These are phyloP conservation scores for Scomber japonicus DNA, from an alignment of 2,113 vertebrate genomes.

Conservation along the genomic window DNA sequence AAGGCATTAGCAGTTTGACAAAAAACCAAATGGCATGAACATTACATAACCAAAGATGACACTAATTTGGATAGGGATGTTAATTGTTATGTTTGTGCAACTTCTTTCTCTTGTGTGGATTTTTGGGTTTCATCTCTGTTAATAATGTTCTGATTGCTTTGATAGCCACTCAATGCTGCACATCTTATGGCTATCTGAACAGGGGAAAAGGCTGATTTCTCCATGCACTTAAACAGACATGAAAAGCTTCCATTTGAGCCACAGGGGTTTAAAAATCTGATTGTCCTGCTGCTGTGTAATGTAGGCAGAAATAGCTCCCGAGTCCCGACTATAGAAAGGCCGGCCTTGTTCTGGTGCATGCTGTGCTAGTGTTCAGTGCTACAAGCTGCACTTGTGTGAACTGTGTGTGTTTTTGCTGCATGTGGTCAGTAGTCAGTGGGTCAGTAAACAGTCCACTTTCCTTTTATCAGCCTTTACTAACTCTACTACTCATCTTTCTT, in stretches of 20 bases:
- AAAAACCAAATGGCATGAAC: too few species aligned
- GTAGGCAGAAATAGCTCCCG: conserved; percentile 36
- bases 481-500: conserved; percentile 34
- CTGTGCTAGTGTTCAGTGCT: conserved; percentile 35
- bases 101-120: neutral
- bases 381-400: conserved; percentile 22
- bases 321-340: conserved; percentile 22
- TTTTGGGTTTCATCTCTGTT: neutral
- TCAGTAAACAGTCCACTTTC: neutral
- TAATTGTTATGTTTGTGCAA: neutral
- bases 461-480: conserved; percentile 35
- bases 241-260: conserved; percentile 32
- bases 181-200: conserved; percentile 3
- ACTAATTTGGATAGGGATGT: neutral
- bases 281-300: conserved; percentile 52
- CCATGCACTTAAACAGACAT: conserved; percentile 17
- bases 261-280: conserved; percentile 25
- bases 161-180: neutral
- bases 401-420: conserved; percentile 26
- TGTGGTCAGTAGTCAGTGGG: conserved; percentile 9
- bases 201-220: conserved; percentile 12
- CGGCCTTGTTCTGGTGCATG: conserved; percentile 28
- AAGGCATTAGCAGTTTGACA: neutral
- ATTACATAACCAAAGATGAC: neutral
- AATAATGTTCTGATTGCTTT: neutral